Evolutionary conservation across 1,140 invertebrate species (phyloP), one percentile per base, ranked within the genome.

Genomic region (Tenebrio molitor): DNA sequence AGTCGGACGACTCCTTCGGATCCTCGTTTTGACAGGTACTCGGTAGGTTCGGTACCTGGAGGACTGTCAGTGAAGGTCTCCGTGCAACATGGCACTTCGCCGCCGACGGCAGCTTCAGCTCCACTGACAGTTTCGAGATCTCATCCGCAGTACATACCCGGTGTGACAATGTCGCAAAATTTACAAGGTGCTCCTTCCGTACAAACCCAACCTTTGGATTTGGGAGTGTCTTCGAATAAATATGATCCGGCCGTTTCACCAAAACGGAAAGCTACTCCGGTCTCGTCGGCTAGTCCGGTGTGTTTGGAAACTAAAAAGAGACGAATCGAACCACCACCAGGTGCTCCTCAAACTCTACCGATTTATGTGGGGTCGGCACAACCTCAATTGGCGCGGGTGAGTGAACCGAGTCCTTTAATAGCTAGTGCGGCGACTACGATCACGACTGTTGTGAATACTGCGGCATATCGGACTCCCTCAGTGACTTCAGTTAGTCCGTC

Each of bases 401-500:
- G 87, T 75, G 89, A 90, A 76, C 88, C 89, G 0, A 90, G 88
- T 80, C 89, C 89, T 1, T 81, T 93, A n/a, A 91, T 92, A 41
- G 91, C 91, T 0, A 88, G 88, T 72, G 91, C 91, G 0, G 91
- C 91, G 1, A 91, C 91, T 1, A 91, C 91, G 7, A 91, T 92
- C 41, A 92, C 89, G 6, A 88, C 89, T 0, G 87, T 90, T n/a
- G 89, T 90, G 10, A 91, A 91, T 73, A 87, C 87, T 0, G 87
- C 87, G 0, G 83, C 84, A 1, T 84, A 83, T 58, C 79, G 86
- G 29, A 84, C 84, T 0, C 84, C 83, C 1, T 87, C 88, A 5
- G 86, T 87, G 6, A 87, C 88, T 0, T 84, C 88, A 41, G 44
- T 23, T 25, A 69, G 64, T 42, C 74, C 75, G 34, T 36, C 74